Evolutionary conservation across 2,888 invertebrate genomes (phyloP).

Genomic region (Tinea pellionella): DNA sequence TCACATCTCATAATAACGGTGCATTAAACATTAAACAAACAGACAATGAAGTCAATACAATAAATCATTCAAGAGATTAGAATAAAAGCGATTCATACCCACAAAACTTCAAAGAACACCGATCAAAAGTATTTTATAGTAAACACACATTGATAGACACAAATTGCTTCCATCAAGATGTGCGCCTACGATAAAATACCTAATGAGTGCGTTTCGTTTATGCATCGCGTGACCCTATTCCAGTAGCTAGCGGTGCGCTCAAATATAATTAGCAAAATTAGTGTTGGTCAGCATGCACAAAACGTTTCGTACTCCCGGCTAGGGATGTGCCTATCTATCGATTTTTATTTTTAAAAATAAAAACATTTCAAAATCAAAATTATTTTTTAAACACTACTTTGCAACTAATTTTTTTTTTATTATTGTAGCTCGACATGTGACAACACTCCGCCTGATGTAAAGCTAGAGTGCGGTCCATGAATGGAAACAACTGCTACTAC

Average conservation of each 20-base stretch:
- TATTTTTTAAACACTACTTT: too few relatives aligned
- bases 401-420: too few relatives aligned
- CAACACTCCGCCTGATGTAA: too few relatives aligned
- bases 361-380: too few relatives aligned
- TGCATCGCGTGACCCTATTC: constrained; percentile 1
- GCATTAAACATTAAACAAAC: too few relatives aligned
- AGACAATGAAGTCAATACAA: too few relatives aligned
- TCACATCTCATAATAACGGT: too few relatives aligned
- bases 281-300: constrained; percentile 5
- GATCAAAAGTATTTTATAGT: not conserved
- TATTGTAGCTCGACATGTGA: too few relatives aligned
- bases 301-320: not conserved
- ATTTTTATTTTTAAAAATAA: not conserved
- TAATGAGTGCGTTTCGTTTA: constrained; percentile 2
- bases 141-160: constrained; percentile 1
- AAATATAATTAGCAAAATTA: constrained; percentile 12
- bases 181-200: constrained; percentile 1
- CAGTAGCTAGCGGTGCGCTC: not conserved
- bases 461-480: too few relatives aligned
- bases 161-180: constrained; percentile 1
- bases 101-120: not conserved
- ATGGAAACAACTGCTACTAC: too few relatives aligned
- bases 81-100: too few relatives aligned
- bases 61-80: too few relatives aligned
- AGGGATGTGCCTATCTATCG: not conserved